Conservation (phyloP, 2,888 invertebrate species). For the Tholera decimalis region DNA sequence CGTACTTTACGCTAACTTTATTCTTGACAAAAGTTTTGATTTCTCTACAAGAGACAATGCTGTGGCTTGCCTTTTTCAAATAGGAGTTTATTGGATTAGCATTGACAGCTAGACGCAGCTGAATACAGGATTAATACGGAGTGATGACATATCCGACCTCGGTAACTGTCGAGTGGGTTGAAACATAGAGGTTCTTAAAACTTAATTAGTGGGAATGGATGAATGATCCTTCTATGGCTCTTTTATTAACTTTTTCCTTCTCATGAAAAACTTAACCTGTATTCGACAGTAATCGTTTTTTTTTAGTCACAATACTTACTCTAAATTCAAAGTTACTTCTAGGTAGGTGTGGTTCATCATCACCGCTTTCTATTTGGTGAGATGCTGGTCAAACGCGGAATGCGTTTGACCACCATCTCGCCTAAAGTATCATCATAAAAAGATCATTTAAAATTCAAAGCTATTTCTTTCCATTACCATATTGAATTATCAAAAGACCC, state of each 20-base stretch:
- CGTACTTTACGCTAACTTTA: conserved; percentile 11
- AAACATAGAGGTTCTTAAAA: no score
- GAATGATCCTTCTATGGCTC: no score
- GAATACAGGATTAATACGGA: background rate
- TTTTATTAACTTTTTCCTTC: no score
- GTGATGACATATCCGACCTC: no score
- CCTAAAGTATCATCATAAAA: no score
- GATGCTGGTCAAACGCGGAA: no score
- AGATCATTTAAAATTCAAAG: background rate
- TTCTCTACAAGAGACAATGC: background rate
- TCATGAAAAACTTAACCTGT: no score
- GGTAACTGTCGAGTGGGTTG: background rate
- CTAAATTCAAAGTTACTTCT: background rate
- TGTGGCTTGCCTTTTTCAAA: background rate
- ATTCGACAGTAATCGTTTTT: no score
- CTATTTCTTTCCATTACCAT: background rate
- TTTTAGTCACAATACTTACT: background rate
- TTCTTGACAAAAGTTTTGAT: conserved; percentile 6
- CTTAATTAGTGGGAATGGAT: background rate
- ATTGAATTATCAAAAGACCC: background rate
- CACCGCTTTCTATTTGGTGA: no score
- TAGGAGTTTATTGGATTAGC: no score
- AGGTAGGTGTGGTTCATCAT: no score
- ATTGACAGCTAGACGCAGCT: background rate
- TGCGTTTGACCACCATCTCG: no score